These are phyloP conservation scores for Noctua pronuba DNA, from an alignment of 2,888 invertebrate species.

Conservation along the genomic window DNA sequence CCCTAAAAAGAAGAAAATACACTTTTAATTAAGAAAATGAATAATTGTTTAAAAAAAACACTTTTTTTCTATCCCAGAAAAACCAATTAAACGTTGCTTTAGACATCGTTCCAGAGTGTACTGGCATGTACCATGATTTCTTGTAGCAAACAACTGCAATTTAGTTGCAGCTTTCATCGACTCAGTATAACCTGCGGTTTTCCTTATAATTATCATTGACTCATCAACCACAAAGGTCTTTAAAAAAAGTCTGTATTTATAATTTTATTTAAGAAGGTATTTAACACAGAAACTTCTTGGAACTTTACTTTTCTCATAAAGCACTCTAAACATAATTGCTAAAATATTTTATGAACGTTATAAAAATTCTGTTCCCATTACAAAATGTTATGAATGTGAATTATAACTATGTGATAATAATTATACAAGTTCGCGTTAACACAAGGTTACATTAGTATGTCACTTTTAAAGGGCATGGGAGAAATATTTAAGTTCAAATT, in stretches of 20 bases:
- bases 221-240: neutral
- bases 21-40: too few species aligned
- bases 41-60: neutral
- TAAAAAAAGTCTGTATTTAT: neutral
- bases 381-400: constrained; percentile 54
- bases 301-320: neutral
- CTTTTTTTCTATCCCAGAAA: neutral
- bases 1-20: too few species aligned
- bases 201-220: constrained; percentile 4
- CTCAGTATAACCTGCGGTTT: neutral
- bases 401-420: constrained; percentile 53
- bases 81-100: too few species aligned
- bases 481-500: constrained; percentile 59
- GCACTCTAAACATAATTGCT: constrained; percentile 9
- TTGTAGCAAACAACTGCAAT: neutral
- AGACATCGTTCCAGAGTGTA: neutral
- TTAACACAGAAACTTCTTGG: neutral
- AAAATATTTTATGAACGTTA: constrained; percentile 21
- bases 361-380: constrained; percentile 55
- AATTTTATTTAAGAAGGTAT: neutral
- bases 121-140: neutral
- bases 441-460: constrained; percentile 63
- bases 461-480: constrained; percentile 64
- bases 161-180: neutral
- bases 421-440: constrained; percentile 51